Evolutionary conservation across 2,797 vertebrate genomes (phyloP).

Genomic region (Diglossa cyanea): DNA sequence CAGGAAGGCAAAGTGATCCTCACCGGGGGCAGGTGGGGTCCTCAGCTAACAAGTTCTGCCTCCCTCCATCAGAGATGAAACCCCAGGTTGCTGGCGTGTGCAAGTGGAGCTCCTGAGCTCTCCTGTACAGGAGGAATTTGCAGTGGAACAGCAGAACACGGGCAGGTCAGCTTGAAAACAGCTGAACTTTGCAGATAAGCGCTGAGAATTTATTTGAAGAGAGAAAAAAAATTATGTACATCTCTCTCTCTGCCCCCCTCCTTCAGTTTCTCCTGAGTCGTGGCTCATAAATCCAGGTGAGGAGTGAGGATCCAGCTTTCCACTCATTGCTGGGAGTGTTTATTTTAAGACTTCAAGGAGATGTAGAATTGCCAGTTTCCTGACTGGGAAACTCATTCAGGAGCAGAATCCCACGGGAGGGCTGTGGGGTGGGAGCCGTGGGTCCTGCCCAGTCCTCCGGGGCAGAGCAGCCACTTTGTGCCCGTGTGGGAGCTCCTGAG

Average conservation of each 20-base stretch:
- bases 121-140: background rate
- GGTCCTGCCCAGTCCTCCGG: background rate
- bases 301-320: background rate
- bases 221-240: background rate
- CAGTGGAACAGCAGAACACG: background rate
- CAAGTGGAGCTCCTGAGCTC: background rate
- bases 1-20: background rate
- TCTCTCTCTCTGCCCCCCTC: background rate
- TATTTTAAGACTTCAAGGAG: background rate
- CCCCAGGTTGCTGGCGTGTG: background rate
- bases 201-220: background rate
- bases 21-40: background rate
- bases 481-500: background rate
- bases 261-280: background rate
- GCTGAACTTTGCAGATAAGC: conserved; percentile 64
- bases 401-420: background rate
- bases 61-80: background rate
- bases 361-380: background rate
- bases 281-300: background rate
- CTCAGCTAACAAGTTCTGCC: background rate
- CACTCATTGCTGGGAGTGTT: background rate
- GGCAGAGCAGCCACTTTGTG: background rate
- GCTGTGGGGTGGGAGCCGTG: rapidly evolving
- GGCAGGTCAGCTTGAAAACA: conserved; percentile 47
- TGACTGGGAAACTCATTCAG: rapidly evolving